Evolutionary conservation across 2,113 vertebrate species (phyloP).

Genomic region (Progne subis): DNA sequence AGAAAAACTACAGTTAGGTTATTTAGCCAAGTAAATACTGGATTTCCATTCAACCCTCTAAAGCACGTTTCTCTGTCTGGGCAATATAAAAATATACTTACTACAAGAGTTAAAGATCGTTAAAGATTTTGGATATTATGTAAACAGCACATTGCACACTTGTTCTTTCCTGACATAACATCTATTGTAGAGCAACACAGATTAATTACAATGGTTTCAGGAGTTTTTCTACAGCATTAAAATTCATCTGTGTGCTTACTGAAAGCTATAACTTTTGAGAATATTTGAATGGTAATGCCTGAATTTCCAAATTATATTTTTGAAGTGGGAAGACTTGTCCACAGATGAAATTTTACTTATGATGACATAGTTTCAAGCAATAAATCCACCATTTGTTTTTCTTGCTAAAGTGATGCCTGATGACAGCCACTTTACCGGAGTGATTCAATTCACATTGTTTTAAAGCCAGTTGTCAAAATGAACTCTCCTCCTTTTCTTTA

Average conservation of each 20-base stretch:
- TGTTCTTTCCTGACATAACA: neutral
- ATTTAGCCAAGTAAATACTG: neutral
- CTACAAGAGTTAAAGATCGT: neutral
- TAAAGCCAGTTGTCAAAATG: neutral
- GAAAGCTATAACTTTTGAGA: neutral
- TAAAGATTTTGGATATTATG: neutral
- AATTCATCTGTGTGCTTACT: neutral
- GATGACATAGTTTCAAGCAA: neutral
- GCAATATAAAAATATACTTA: neutral
- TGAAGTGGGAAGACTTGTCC: neutral
- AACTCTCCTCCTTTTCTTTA: neutral
- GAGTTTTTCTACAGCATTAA: neutral
- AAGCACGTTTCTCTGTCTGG: neutral
- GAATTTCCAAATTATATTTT: neutral
- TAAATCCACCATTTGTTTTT: neutral
- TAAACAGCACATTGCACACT: neutral
- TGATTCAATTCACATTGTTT: neutral
- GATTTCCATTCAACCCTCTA: neutral
- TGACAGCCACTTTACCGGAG: neutral
- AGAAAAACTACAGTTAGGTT: neutral
- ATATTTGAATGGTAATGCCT: neutral
- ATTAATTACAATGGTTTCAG: conserved; percentile 16
- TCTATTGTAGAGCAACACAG: neutral
- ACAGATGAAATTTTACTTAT: neutral
- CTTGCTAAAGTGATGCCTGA: neutral